Evolutionary conservation across 2,113 vertebrate species (phyloP), one percentile per base, ranked within the genome.

Genomic region (Myiagra hebetior): DNA sequence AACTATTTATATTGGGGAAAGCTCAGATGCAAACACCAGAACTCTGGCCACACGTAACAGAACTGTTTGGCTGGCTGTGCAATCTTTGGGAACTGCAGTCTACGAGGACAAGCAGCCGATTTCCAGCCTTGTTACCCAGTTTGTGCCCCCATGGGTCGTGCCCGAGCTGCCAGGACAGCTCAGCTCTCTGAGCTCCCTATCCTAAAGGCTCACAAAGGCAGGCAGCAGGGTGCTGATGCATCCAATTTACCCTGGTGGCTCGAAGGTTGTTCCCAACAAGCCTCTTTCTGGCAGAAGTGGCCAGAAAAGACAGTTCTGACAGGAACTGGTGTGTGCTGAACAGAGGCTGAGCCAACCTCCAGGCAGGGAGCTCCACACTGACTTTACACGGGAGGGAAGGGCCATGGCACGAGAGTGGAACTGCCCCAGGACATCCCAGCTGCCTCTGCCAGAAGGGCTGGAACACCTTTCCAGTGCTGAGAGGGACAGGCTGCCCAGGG

Each of bases 291-390:
- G 50, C 80, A 73, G n/a, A 15, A 6, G 17, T 0, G 6, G 46
- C 24, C 56, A 60, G 81, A 37, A 74, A 55, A 65, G 28, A 26
- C 64, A 44, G n/a, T 2, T 37, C 33, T 31, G 42, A 21, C 50
- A 78, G 52, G 24, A 41, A 31, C 35, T 3, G 13, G 35, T 16
- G 21, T 15, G 26, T 6, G 18, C 64, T 60, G 41, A 42, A 5
- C 28, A 44, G 63, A 7, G 30, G 13, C 31, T 17, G 37, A 74
- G 39, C 13, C 31, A 31, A 0, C 1, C 26, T 39, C 24, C 46
- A 22, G n/a, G 50, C 55, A 53, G 37, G 1, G 31, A 41, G 2
- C 16, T 3, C 15, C 0, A 14, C 10, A 4, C 6, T 47, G 53
- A 3, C 24, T 21, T 13, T 26, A 22, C 22, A 10, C 14, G 7